Evolutionary conservation across 2,888 invertebrate species (phyloP).

Genomic region (Andrena chrysosceles): DNA sequence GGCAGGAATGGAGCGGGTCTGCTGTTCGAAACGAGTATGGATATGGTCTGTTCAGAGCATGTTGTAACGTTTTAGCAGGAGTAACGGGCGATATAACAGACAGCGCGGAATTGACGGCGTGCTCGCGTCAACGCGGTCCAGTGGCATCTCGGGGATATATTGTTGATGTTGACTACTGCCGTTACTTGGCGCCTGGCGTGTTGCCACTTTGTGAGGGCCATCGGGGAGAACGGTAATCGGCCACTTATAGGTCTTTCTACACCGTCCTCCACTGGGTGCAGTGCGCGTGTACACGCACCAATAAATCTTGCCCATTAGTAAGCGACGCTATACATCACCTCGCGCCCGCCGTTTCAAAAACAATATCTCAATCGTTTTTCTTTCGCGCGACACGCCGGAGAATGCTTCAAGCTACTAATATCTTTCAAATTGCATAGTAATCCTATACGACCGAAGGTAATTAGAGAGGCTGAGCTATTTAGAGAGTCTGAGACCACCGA

Average conservation of each 20-base stretch:
- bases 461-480: not conserved
- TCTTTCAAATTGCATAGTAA: not conserved
- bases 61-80: constrained; percentile 10
- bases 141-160: constrained; percentile 19
- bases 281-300: constrained; percentile 22
- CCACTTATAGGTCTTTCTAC: constrained; percentile 40
- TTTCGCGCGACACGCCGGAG: not conserved
- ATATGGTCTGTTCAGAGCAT: not conserved
- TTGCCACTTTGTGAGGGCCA: constrained; percentile 42
- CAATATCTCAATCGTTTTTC: constrained; percentile 26
- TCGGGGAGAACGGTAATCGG: constrained; percentile 49
- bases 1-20: not conserved
- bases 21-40: not conserved
- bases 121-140: constrained; percentile 25
- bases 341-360: constrained; percentile 12
- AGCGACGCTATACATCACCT: constrained; percentile 18
- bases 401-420: not conserved
- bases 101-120: constrained; percentile 41
- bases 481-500: not conserved
- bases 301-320: constrained; percentile 47
- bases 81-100: constrained; percentile 2
- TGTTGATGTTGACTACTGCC: constrained; percentile 52
- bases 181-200: constrained; percentile 53
- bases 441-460: not conserved
- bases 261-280: constrained; percentile 12